Base-by-base conservation (phyloP, 2,113 vertebrate species). In the Pristiophorus japonicus region DNA sequence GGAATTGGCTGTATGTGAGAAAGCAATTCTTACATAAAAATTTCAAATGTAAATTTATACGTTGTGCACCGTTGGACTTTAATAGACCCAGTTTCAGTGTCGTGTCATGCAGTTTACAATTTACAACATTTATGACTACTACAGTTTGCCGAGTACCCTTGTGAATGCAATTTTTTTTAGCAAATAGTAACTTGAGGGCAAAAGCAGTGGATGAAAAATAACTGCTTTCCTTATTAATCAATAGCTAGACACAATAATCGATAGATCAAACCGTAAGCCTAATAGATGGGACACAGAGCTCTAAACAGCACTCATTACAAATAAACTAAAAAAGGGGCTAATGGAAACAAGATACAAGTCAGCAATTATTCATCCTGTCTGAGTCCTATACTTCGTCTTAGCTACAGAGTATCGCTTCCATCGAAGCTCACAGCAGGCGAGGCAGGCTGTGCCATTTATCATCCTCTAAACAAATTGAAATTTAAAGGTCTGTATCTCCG, bases 381-480 rank as follows among this genome's bases (percentile, higher is more conserved):
- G 42, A 51, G 11, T 94, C 93, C 42, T 34, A 7, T 70, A 51
- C 45, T 20, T 94, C 65, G 18, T 67, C 93, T 51, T 94, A 66
- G 45, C 65, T 67, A 51, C 66, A 93, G 93, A 94, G 65, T 45
- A 94, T 45, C 70, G 27, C 45, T 73, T 94, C 66, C 30, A 94
- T 94, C 11, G 24, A 24, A 70, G 24, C 45, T 70, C 93, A 70
- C 66, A 45, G 93, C 93, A 94, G 87, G 87, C 87, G 30, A 34
- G 51, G 87, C 51, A 55, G 20, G 93, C 66, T 30, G 95, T 81
- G 51, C 95, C 96, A 96, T 96, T 96, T 96, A 96, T 96, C 96
- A 97, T 67, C 93, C 62, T 42, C 96, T 96, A 96, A 97, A 96
- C 96, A 97, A 97, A 96, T 96, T 96, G 96, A 97, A 97, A 97